These are phyloP conservation scores for Rhabdomys dilectus DNA, from an alignment of 2,113 vertebrate species.

Conservation along the genomic window DNA sequence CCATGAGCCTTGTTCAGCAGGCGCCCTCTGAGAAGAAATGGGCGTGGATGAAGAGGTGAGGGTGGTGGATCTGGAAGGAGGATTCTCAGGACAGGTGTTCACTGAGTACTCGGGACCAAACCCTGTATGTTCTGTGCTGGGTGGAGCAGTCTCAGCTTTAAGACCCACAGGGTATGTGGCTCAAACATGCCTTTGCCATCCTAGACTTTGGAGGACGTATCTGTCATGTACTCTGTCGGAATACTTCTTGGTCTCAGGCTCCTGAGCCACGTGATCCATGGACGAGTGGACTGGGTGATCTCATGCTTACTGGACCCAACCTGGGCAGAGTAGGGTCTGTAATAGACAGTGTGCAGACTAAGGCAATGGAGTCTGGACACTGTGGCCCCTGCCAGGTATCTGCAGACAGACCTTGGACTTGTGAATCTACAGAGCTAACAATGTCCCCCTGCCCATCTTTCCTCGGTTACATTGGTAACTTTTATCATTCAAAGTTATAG, in stretches of 20 bases:
- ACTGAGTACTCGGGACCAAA: background rate
- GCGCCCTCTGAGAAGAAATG: background rate
- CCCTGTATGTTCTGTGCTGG: background rate
- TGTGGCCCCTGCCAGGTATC: rapidly evolving
- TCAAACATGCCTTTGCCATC: rapidly evolving
- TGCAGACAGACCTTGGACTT: background rate
- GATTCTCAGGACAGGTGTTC: rapidly evolving
- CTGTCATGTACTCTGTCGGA: background rate
- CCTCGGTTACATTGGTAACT: rapidly evolving
- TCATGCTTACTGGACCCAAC: rapidly evolving
- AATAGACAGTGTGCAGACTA: background rate
- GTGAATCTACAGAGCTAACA: rapidly evolving
- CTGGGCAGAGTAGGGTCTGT: background rate
- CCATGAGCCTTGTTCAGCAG: rapidly evolving
- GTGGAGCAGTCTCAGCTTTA: background rate
- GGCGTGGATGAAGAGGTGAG: rapidly evolving
- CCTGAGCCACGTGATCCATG: rapidly evolving
- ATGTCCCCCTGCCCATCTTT: rapidly evolving
- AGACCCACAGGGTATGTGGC: rapidly evolving
- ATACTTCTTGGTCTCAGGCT: background rate
- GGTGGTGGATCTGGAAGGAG: rapidly evolving
- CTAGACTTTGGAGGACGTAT: rapidly evolving
- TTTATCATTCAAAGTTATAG: background rate
- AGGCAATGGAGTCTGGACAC: rapidly evolving
- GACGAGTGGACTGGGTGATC: background rate